Conservation (phyloP, 1,140 invertebrate genomes). For the Idris sp. region DNA sequence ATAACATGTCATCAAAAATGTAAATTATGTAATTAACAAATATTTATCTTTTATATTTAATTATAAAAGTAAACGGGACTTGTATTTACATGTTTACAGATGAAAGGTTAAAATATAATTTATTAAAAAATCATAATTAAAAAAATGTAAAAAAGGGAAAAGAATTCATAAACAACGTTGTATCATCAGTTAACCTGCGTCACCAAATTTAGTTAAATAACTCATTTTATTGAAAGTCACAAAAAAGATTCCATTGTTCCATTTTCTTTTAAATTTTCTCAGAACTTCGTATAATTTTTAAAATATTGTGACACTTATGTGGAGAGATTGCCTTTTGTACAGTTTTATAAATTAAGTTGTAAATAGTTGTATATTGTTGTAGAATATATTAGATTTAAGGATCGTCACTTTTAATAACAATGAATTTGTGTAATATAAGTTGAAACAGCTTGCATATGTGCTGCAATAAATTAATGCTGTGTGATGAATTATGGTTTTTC, state of each 20-base stretch:
- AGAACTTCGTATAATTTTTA: neutral
- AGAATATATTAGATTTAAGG: neutral
- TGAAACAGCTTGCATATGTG: neutral
- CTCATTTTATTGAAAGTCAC: neutral
- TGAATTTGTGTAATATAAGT: constrained; percentile 1
- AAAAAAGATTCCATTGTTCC: neutral
- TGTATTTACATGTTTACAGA: too few species aligned
- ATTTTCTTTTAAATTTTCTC: neutral
- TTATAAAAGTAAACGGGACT: too few species aligned
- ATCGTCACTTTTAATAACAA: neutral
- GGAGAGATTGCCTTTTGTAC: constrained; percentile 4
- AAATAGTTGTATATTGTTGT: constrained; percentile 7
- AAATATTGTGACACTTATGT: neutral
- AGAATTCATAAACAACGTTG: too few species aligned
- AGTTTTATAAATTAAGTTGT: neutral
- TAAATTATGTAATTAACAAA: too few species aligned
- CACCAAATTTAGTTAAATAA: neutral
- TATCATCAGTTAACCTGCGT: too few species aligned
- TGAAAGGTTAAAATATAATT: too few species aligned
- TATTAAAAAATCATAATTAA: too few species aligned
- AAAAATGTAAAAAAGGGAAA: too few species aligned
- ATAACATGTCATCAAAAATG: too few species aligned
- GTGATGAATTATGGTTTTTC: neutral
- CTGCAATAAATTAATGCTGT: constrained; percentile 4
- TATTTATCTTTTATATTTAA: too few species aligned